phyloP scores from a whole-genome alignment of 2,797 vertebrate genomes.

The Novumbra hubbsi region DNA sequence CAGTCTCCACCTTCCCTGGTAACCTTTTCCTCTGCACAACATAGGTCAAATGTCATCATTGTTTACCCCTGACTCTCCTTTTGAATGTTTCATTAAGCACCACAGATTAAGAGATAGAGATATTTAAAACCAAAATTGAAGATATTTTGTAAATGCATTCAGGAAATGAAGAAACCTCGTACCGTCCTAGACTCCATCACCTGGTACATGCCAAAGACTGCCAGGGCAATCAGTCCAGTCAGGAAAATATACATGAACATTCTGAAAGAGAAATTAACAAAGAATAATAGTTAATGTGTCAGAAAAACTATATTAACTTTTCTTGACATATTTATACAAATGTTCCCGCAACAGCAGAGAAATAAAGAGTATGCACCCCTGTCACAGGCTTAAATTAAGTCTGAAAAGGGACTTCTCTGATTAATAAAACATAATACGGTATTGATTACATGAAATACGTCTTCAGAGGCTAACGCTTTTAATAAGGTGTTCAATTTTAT shows the following conservation, averaged over 20 bases:
- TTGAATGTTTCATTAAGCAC: background rate
- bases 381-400: no score
- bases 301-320: background rate
- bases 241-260: conserved; percentile 80
- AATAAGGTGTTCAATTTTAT: no score
- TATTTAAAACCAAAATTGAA: background rate
- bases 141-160: background rate
- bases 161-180: conserved; percentile 24
- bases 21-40: conserved; percentile 70
- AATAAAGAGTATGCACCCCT: no score
- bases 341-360: background rate
- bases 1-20: conserved; percentile 72
- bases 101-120: background rate
- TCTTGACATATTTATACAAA: background rate
- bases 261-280: conserved; percentile 40
- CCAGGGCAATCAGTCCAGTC: conserved; percentile 64
- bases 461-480: no score
- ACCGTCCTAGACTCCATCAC: conserved; percentile 75
- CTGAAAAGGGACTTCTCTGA: no score
- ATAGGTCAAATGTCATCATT: conserved; percentile 14
- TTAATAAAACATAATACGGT: no score
- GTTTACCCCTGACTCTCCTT: background rate
- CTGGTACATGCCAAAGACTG: conserved; percentile 73
- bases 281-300: background rate
- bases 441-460: no score